Base-by-base conservation (phyloP, 2,113 vertebrate genomes). In the Actenoides lindsayi region DNA sequence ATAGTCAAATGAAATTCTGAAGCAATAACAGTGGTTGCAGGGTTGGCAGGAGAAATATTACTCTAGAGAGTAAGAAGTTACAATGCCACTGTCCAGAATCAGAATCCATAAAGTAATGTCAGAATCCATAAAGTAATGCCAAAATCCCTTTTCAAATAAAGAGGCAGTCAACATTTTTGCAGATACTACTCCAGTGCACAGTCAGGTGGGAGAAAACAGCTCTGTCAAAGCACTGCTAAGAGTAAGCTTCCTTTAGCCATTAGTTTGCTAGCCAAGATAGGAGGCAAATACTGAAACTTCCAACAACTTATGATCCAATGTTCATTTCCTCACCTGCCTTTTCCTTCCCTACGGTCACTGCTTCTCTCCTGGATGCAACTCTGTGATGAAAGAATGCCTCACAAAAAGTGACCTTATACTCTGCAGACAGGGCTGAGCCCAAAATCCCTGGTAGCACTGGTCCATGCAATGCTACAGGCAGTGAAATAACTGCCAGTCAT, bases 241-340 rank as follows among this genome's bases (percentile, higher is more conserved):
- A 68, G 3, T 53, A 42, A 44, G 2, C 8, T 81, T 54, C 16
- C 15, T 90, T 73, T 48, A 70, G 13, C 11, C 10, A 5, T 48
- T 54, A 44, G 23, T 65, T 93, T 83, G 17, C 13, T 84, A 65
- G 15, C 5, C 53, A 51, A n/a, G 27, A 85, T 31, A 25, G 18
- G 5, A 89, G 8, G 67, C 14, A 76, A 69, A 63, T 48, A 37
- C 23, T 37, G 35, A 83, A 17, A 53, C 13, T 84, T 37, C 48
- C 69, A 81, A 56, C 0, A 1, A 27, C 6, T 74, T 54, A 51
- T 1, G 0, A 31, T 42, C 24, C 4, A 17, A 14, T 9, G 10
- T 27, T 10, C 24, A 64, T 51, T 86, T 88, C 14, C 39, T 70
- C 13, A 39, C 6, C 11, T 54, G 4, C 5, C 3, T 83, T 85